Base-by-base conservation (phyloP, 2,113 vertebrate species). In the Theropithecus gelada region DNA sequence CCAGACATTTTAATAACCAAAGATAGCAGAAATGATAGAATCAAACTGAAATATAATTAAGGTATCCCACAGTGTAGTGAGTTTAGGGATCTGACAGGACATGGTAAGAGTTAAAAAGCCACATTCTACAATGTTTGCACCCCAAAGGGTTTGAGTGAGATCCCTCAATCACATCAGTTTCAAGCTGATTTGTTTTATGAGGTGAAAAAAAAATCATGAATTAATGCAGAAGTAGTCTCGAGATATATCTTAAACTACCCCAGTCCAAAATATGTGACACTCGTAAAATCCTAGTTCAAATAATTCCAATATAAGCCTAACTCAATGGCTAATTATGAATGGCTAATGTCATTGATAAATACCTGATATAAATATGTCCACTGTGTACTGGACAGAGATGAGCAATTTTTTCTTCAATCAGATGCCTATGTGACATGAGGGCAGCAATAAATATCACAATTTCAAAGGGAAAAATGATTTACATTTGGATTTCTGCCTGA, bases 271-370 rank as follows among this genome's bases (percentile, higher is more conserved):
- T 4, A 45, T 45, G 70, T 35, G 93, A 81, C 76, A 35, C 11
- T 84, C 14, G 72, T 95, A 95, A 97, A 90, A 98, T 91, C 66
- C 25, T 83, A 7, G 0, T 8, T 38, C 84, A 38, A 96, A 93
- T 48, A 92, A 94, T 93, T 89, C 38, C 90, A 97, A 35, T 97
- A 83, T 93, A 79, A 97, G 48, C 82, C 86, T 38, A 96, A 97
- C 13, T 97, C 97, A 92, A 91, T 96, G 97, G 68, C 17, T 30
- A 93, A 97, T 98, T 97, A 48, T 97, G 83, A 96, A 88, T 97
- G 73, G 87, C 38, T 97, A n/a, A 84, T 91, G 89, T 50, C 78
- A 68, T n/a, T 89, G 98, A 97, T 0, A 64, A 98, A 61, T 92
- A 57, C 6, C 22, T 75, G 25, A n/a, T 93, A 86, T 83, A 98